phyloP scores from a whole-genome alignment of 2,888 invertebrate species.

The Aricia artaxerxes region DNA sequence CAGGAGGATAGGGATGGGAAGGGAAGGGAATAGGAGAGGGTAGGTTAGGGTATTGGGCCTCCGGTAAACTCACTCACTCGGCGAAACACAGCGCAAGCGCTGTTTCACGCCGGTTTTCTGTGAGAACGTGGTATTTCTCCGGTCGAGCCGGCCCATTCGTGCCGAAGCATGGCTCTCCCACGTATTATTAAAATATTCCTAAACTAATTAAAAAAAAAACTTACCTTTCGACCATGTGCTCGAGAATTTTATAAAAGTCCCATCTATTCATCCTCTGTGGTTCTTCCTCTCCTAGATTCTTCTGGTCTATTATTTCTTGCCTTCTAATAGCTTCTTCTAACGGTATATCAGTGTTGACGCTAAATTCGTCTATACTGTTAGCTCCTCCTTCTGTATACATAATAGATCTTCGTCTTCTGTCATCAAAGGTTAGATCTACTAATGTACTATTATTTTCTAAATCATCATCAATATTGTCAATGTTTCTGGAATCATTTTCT shows the following conservation, averaged over 20 bases:
- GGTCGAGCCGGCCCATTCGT: too few relatives aligned
- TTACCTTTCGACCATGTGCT: constrained; percentile 81
- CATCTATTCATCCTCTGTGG: constrained; percentile 79
- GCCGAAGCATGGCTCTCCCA: too few relatives aligned
- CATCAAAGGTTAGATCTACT: constrained; percentile 68
- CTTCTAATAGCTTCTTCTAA: constrained; percentile 71
- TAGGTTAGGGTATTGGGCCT: too few relatives aligned
- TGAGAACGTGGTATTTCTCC: too few relatives aligned
- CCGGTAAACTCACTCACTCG: too few relatives aligned
- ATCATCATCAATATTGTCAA: constrained; percentile 45
- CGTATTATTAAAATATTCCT: too few relatives aligned
- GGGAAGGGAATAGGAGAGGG: too few relatives aligned
- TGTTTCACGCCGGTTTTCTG: too few relatives aligned
- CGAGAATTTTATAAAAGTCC: constrained; percentile 84
- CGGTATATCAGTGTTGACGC: constrained; percentile 54
- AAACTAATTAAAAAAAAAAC: neutral
- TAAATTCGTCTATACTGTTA: constrained; percentile 45
- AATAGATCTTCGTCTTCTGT: constrained; percentile 59
- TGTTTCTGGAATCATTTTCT: constrained; percentile 47
- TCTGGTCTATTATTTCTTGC: constrained; percentile 71
- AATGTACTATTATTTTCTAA: constrained; percentile 57
- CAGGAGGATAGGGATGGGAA: too few relatives aligned
- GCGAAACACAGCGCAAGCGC: too few relatives aligned
- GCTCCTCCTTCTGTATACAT: constrained; percentile 65
- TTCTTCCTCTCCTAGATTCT: constrained; percentile 54